Conservation (phyloP, 2,888 invertebrate species). For the Cerastis rubricosa region DNA sequence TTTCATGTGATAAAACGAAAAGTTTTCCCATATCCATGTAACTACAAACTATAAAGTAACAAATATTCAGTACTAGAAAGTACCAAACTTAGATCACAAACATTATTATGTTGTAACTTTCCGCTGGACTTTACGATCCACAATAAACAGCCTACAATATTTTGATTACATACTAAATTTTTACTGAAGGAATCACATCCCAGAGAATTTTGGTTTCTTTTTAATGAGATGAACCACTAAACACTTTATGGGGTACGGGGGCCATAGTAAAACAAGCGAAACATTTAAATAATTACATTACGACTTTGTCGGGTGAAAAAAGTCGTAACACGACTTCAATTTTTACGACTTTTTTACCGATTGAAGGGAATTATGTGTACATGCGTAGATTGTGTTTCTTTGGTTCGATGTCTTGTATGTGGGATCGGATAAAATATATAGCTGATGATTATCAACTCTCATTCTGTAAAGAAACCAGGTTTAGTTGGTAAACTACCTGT, state of each 20-base stretch:
- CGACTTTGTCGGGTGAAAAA: constrained; percentile 62
- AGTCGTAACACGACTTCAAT: constrained; percentile 58
- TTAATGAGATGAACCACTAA: constrained; percentile 65
- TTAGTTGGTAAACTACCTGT: neutral
- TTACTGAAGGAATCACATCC: constrained; percentile 46
- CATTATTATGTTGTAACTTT: constrained; percentile 41
- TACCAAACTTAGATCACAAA: constrained; percentile 37
- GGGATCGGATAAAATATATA: constrained; percentile 38
- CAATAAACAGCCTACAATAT: constrained; percentile 54
- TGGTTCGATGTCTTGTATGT: constrained; percentile 30
- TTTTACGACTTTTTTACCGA: constrained; percentile 61
- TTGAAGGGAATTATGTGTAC: constrained; percentile 50
- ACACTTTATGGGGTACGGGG: constrained; percentile 63
- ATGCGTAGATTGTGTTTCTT: constrained; percentile 49
- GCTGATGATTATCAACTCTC: constrained; percentile 1
- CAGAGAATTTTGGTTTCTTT: constrained; percentile 36
- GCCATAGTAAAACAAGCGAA: constrained; percentile 68
- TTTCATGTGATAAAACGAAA: neutral
- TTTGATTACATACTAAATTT: constrained; percentile 56
- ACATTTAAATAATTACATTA: constrained; percentile 71
- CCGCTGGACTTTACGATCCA: constrained; percentile 38
- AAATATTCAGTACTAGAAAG: constrained; percentile 24
- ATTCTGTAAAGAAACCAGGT: neutral
- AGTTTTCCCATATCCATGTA: neutral
- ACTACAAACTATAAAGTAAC: neutral